These are phyloP conservation scores for Apaloderma vittatum DNA, from an alignment of 2,113 vertebrate species.

Conservation along the genomic window DNA sequence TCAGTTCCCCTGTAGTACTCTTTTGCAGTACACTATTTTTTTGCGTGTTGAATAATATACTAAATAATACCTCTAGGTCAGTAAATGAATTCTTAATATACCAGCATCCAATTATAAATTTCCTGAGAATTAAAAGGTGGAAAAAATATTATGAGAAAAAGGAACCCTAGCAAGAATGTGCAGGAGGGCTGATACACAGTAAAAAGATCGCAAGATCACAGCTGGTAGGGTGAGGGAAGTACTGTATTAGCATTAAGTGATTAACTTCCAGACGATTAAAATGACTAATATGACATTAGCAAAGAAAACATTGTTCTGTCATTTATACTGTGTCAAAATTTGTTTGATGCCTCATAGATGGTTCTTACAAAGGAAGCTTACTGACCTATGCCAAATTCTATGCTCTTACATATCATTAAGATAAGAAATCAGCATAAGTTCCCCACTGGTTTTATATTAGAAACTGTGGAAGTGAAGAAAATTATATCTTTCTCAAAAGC, in stretches of 20 bases:
- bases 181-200: neutral
- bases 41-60: neutral
- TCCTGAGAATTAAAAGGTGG: neutral
- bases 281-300: conserved; percentile 1
- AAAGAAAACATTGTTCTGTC: conserved; percentile 35
- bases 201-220: neutral
- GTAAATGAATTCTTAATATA: conserved; percentile 12
- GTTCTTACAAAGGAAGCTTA: neutral
- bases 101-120: conserved; percentile 14
- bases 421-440: neutral
- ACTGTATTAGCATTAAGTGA: neutral
- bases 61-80: neutral
- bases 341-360: neutral
- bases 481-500: neutral
- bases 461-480: neutral
- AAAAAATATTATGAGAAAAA: neutral
- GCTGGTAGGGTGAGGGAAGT: neutral
- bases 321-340: conserved; percentile 4
- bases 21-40: neutral
- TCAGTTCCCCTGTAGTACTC: neutral
- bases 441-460: neutral
- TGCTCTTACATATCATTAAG: neutral
- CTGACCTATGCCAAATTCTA: neutral
- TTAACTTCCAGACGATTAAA: conserved; percentile 40
- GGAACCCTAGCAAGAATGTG: neutral